Evolutionary conservation across 2,113 vertebrate genomes (phyloP).

Genomic region (Siphamia tubifer): DNA sequence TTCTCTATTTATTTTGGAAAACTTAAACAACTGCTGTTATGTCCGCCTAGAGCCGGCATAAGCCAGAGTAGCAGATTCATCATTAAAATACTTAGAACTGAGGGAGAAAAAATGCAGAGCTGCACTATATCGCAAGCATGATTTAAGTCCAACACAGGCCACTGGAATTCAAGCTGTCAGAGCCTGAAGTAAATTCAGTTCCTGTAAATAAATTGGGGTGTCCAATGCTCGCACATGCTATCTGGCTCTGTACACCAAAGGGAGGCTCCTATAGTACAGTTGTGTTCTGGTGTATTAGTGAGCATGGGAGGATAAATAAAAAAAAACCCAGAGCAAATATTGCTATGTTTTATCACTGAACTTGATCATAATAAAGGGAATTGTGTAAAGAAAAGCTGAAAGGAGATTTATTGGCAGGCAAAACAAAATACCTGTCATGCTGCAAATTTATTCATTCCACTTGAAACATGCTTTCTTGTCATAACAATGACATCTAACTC

Average conservation of each 20-base stretch:
- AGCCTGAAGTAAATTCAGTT: slow-evolving; percentile 69
- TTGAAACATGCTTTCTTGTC: background rate
- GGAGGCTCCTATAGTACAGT: slow-evolving; percentile 23
- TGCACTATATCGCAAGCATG: slow-evolving; percentile 63
- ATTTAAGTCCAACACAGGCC: slow-evolving; percentile 66
- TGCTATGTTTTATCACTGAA: slow-evolving; percentile 5
- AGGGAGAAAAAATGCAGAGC: slow-evolving; percentile 65
- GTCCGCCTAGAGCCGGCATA: slow-evolving; percentile 77
- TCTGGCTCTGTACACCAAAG: slow-evolving; percentile 54
- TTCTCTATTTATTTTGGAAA: slow-evolving; percentile 84
- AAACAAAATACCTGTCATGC: slow-evolving; percentile 25
- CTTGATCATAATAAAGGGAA: slow-evolving; percentile 10
- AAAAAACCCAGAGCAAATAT: slow-evolving; percentile 23
- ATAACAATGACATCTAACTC: background rate
- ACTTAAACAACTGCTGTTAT: slow-evolving; percentile 84
- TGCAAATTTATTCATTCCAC: background rate
- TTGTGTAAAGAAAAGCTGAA: background rate
- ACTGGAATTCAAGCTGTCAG: slow-evolving; percentile 71
- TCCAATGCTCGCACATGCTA: slow-evolving; percentile 50
- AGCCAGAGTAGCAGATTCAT: slow-evolving; percentile 78
- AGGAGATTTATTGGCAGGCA: background rate
- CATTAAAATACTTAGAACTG: slow-evolving; percentile 80
- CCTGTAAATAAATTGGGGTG: slow-evolving; percentile 64
- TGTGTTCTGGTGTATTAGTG: slow-evolving; percentile 34
- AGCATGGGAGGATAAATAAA: slow-evolving; percentile 15